Evolutionary conservation across 2,888 invertebrate species (phyloP), one percentile per base, ranked within the genome.

Genomic region (Uropetala carovei): DNA sequence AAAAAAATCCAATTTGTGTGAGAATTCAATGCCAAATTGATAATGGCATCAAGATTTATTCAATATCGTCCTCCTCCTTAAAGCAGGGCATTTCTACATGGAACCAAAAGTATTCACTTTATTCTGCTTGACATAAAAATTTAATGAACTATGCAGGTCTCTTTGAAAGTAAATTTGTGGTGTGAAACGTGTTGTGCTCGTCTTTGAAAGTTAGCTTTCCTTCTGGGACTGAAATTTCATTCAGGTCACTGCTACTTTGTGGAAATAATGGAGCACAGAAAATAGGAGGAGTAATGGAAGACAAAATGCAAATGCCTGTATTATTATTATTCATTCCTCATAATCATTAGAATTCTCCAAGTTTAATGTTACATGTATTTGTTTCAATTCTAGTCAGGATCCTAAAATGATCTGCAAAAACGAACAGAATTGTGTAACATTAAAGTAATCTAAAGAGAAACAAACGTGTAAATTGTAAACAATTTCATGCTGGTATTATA

Each of bases 401-500:
- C 68, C 64, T 89, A 64, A n/a, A 22, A 64, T 89, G 14, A 89
- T 59, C 89, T 89, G 64, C 30, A 64, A 89, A n/a, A 68, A 57
- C 64, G 68, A 89, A 89, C 89, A 89, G 30, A 89, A 89, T 14
- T 89, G 64, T 89, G 89, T 89, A 89, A 64, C 89, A 89, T 89
- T 89, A 60, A 43, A 89, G 89, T 89, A 89, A 30, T 64, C 64
- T 43, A 64, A 64, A 89, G 64, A 43, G 89, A 64, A 89, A 89
- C 89, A 89, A 89, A 56, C 18, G 43, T 89, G 89, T 89, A 89
- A 89, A 89, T 89, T 89, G 89, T 89, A 89, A 89, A 89, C 89
- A n/a, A 89, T 89, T 89, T 89, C 89, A 89, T 89, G 89, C 89
- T 89, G 89, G 64, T 89, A 89, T 89, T 89, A 89, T 89, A 89